A percentile compares a stretch with the other conserved stretches of the same genome.
Conservation (phyloP, 2,888 invertebrate species). For the Flexamia atlantica region DNA sequence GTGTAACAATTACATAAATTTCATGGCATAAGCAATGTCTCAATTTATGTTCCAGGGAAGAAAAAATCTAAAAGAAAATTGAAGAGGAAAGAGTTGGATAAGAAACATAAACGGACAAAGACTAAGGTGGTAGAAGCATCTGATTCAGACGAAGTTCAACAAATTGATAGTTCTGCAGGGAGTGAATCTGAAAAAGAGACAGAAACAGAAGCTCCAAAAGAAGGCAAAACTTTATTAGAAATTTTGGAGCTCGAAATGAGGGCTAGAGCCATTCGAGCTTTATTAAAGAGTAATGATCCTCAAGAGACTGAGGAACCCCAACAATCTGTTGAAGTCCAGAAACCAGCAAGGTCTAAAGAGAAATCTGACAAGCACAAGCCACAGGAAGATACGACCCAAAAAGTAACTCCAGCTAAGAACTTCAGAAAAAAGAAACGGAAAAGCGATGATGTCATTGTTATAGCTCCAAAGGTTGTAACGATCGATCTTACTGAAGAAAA, state of each 20-base stretch:
- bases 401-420: conserved; percentile 45
- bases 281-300: conserved; percentile 70
- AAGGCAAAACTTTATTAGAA: conserved; percentile 76
- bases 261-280: conserved; percentile 78
- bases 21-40: background rate
- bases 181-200: conserved; percentile 47
- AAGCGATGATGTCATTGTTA: conserved; percentile 53
- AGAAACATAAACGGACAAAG: conserved; percentile 8
- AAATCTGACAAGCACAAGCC: background rate
- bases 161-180: conserved; percentile 56
- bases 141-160: conserved; percentile 3
- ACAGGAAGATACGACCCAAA: conserved; percentile 41
- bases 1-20: background rate
- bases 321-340: conserved; percentile 19
- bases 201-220: conserved; percentile 69
- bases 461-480: conserved; percentile 46
- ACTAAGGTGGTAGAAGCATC: background rate
- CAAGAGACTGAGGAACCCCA: conserved; percentile 50
- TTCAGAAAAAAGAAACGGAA: conserved; percentile 32
- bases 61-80: conserved; percentile 13
- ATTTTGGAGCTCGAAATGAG: conserved; percentile 79
- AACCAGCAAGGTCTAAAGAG: conserved; percentile 21
- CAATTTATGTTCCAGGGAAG: background rate
- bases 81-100: conserved; percentile 6
- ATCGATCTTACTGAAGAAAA: conserved; percentile 61